Conservation (phyloP, 2,797 vertebrate genomes). For the Morelia viridis region DNA sequence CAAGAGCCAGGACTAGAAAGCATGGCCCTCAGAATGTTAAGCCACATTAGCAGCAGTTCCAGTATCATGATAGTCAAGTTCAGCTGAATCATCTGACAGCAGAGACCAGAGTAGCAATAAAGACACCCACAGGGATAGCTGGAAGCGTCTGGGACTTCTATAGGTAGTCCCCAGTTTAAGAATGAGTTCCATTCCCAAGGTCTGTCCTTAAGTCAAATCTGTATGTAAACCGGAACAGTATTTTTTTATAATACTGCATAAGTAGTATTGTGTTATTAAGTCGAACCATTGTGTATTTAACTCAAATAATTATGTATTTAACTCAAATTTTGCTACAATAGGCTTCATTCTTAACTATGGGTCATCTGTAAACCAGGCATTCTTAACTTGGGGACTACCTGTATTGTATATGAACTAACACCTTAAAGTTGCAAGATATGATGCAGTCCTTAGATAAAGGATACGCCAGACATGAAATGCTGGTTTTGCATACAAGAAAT, state of each 20-base stretch:
- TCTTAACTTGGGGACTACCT: too few relatives aligned
- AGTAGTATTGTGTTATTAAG: too few relatives aligned
- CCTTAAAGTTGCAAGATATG: background rate
- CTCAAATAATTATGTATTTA: too few relatives aligned
- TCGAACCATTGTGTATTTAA: too few relatives aligned
- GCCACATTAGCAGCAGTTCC: background rate
- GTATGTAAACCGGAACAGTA: too few relatives aligned
- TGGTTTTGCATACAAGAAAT: background rate
- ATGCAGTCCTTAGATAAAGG: background rate
- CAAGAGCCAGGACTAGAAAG: background rate
- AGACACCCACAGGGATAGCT: background rate
- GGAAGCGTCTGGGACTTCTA: background rate
- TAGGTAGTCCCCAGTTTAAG: too few relatives aligned
- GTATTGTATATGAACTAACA: background rate
- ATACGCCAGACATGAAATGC: conserved; percentile 29
- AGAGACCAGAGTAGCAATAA: background rate
- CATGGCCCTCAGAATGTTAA: background rate
- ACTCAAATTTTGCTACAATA: too few relatives aligned
- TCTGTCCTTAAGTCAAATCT: too few relatives aligned
- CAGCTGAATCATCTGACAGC: background rate
- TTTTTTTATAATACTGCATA: too few relatives aligned
- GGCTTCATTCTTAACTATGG: too few relatives aligned
- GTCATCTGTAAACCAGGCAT: too few relatives aligned
- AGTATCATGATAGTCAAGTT: background rate
- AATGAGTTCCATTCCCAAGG: too few relatives aligned